Evolutionary conservation across 1,140 invertebrate species (phyloP).

Genomic region (Drosophila yakuba): DNA sequence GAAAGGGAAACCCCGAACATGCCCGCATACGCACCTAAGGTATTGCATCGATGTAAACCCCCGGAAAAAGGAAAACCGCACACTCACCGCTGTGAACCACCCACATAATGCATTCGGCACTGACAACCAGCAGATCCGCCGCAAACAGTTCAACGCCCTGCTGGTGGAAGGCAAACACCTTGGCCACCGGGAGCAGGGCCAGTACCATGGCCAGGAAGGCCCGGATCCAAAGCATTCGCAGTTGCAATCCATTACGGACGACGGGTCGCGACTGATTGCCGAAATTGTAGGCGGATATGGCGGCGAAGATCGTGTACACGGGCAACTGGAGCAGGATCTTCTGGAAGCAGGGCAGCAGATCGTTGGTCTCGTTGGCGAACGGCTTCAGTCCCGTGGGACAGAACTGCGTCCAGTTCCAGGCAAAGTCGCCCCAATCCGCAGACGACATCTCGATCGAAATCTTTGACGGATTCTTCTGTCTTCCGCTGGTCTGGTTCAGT

Average conservation of each 20-base stretch:
- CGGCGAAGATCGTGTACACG: constrained; percentile 88
- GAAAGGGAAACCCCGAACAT: constrained; percentile 5
- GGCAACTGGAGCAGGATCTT: constrained; percentile 90
- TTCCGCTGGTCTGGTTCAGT: constrained; percentile 12
- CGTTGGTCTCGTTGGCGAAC: constrained; percentile 88
- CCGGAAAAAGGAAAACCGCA: constrained; percentile 8
- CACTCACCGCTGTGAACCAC: constrained; percentile 88
- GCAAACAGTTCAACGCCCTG: constrained; percentile 85
- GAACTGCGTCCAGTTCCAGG: constrained; percentile 90
- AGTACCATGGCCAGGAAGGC: constrained; percentile 87
- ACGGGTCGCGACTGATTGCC: constrained; percentile 87
- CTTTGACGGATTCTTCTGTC: constrained; percentile 8
- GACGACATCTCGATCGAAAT: constrained; percentile 29
- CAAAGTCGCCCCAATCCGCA: constrained; percentile 60
- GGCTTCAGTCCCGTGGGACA: constrained; percentile 88
- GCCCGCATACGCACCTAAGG: not conserved
- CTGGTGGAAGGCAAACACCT: constrained; percentile 87
- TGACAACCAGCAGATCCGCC: constrained; percentile 89
- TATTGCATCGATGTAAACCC: not conserved
- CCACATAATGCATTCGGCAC: constrained; percentile 90
- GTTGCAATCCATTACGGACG: constrained; percentile 87
- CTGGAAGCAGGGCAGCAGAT: constrained; percentile 93
- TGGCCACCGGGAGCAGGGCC: constrained; percentile 88
- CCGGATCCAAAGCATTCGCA: constrained; percentile 87
- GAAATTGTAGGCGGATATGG: constrained; percentile 91